Percentiles rank a stretch among this genome's conserved stretches.
phyloP scores from a whole-genome alignment of 2,888 invertebrate species.

The Eulithis testata region DNA sequence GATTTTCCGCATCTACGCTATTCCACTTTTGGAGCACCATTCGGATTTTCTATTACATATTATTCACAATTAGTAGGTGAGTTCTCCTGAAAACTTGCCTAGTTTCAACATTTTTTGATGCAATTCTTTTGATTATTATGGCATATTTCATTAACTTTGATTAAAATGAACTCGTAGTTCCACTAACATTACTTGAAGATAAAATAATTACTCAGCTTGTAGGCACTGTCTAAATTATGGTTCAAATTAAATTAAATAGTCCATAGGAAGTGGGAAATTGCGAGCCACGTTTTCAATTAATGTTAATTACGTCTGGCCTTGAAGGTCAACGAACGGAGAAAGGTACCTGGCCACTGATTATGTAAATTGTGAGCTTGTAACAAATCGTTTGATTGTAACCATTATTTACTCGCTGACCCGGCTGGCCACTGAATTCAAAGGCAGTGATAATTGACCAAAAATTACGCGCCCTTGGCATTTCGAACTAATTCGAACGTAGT shows the following conservation, averaged over 20 bases:
- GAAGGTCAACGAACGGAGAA: slow-evolving; percentile 69
- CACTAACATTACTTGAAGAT: no score
- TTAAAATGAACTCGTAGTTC: no score
- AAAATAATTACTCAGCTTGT: not conserved
- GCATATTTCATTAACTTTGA: not conserved
- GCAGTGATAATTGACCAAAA: slow-evolving; percentile 6
- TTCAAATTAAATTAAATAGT: slow-evolving; percentile 9
- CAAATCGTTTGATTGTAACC: slow-evolving; percentile 48
- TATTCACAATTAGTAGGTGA: no score
- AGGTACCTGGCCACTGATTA: slow-evolving; percentile 57
- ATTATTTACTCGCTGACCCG: slow-evolving; percentile 36
- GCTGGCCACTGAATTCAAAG: slow-evolving; percentile 39
- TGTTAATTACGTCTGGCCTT: slow-evolving; percentile 58
- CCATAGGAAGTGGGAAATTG: slow-evolving; percentile 27
- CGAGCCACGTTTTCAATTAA: slow-evolving; percentile 49
- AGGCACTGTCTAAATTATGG: not conserved
- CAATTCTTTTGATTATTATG: no score
- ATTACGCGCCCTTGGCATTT: slow-evolving; percentile 4
- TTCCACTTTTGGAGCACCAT: no score
- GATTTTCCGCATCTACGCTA: no score
- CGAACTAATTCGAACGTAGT: not conserved
- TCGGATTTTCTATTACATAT: no score
- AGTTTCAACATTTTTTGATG: no score
- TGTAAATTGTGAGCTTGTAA: slow-evolving; percentile 60
- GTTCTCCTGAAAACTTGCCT: no score